phyloP scores from a whole-genome alignment of 2,113 vertebrate genomes.

The Ranitomeya imitator region DNA sequence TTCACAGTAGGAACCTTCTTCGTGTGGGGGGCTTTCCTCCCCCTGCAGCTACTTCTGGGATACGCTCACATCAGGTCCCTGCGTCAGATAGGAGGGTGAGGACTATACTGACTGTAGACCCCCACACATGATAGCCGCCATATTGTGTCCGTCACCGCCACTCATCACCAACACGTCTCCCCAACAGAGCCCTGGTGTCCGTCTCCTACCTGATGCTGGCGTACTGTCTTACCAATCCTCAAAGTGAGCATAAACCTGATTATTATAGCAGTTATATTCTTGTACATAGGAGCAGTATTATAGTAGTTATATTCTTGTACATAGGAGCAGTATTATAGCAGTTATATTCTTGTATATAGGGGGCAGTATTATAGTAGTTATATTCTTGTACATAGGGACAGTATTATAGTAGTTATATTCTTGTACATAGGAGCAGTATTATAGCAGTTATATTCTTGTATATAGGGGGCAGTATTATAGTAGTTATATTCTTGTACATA shows the following conservation, averaged over 20 bases:
- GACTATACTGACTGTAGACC: no score
- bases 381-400: neutral
- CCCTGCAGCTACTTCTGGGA: constrained; percentile 32
- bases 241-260: neutral
- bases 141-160: neutral
- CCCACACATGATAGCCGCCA: neutral
- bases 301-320: constrained; percentile 14
- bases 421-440: neutral
- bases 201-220: constrained; percentile 23
- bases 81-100: constrained; percentile 45
- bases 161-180: no score
- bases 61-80: neutral
- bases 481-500: neutral
- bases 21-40: constrained; percentile 8
- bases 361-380: constrained; percentile 6
- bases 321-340: neutral
- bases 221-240: constrained; percentile 14
- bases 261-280: constrained; percentile 13
- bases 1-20: constrained; percentile 35
- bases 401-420: constrained; percentile 9
- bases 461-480: constrained; percentile 4
- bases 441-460: constrained; percentile 6
- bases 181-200: constrained; percentile 25
- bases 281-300: neutral
- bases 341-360: constrained; percentile 1